Percentiles rank a stretch among this genome's conserved stretches.
phyloP scores from a whole-genome alignment of 23 tunicate species.

The Ascidia mentula region DNA sequence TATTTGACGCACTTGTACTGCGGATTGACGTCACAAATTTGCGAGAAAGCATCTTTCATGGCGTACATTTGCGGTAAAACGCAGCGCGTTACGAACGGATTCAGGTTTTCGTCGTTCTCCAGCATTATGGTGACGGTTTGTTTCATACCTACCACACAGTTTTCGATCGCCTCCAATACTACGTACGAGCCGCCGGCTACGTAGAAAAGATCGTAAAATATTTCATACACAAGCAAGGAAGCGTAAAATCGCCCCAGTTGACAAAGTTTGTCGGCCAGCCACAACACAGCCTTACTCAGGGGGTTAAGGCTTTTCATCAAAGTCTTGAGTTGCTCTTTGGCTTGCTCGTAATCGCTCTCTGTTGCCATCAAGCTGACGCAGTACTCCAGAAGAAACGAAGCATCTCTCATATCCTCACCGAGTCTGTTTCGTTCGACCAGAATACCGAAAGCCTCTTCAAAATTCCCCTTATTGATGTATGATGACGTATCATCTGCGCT shows the following conservation, averaged over 20 bases:
- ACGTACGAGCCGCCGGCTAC: no score
- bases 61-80: neutral
- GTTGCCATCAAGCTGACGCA: neutral
- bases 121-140: neutral
- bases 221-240: neutral
- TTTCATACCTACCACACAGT: no score
- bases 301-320: neutral
- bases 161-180: no score
- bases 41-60: neutral
- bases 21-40: neutral
- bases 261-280: neutral
- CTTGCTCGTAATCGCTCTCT: neutral
- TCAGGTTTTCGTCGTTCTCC: neutral
- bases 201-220: neutral
- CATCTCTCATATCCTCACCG: neutral
- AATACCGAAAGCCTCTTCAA: neutral
- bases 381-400: neutral
- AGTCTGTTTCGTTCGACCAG: neutral
- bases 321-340: neutral
- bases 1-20: neutral
- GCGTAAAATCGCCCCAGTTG: neutral
- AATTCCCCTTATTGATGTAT: no score
- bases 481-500: no score
- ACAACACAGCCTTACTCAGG: neutral
- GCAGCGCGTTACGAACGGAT: neutral